Percentiles rank a stretch among this genome's conserved stretches.
phyloP scores from a whole-genome alignment of 1,140 invertebrate genomes.

The Halyomorpha halys region DNA sequence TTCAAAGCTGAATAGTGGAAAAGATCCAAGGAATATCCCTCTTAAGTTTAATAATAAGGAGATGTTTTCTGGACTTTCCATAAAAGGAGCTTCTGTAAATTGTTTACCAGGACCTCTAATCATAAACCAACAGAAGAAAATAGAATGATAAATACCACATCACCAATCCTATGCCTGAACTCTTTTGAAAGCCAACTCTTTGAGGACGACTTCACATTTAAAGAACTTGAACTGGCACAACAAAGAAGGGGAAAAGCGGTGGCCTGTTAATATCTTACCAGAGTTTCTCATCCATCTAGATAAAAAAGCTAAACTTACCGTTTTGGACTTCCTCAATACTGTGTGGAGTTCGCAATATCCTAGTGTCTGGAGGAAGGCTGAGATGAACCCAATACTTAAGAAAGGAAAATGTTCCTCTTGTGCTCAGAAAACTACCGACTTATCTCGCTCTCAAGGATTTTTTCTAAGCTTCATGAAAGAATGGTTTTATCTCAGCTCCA shows the following conservation, averaged over 20 bases:
- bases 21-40: too few relatives aligned
- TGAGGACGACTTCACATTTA: not conserved
- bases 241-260: not conserved
- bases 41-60: too few relatives aligned
- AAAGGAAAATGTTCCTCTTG: not conserved
- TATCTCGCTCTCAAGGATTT: not conserved
- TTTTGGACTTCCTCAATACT: not conserved
- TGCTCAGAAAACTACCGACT: not conserved
- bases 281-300: slow-evolving; percentile 1
- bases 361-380: not conserved
- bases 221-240: slow-evolving; percentile 1
- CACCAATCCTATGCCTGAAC: too few relatives aligned
- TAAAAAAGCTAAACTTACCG: not conserved
- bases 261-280: not conserved
- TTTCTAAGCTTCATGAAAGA: too few relatives aligned
- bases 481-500: not conserved
- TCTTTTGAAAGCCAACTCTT: not conserved
- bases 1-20: too few relatives aligned
- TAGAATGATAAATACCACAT: too few relatives aligned
- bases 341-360: not conserved
- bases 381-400: not conserved
- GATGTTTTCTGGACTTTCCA: too few relatives aligned
- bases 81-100: too few relatives aligned
- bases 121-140: too few relatives aligned
- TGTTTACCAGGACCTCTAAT: too few relatives aligned